Conservation (phyloP, 2,113 vertebrate species). For the Ciconia boyciana region DNA sequence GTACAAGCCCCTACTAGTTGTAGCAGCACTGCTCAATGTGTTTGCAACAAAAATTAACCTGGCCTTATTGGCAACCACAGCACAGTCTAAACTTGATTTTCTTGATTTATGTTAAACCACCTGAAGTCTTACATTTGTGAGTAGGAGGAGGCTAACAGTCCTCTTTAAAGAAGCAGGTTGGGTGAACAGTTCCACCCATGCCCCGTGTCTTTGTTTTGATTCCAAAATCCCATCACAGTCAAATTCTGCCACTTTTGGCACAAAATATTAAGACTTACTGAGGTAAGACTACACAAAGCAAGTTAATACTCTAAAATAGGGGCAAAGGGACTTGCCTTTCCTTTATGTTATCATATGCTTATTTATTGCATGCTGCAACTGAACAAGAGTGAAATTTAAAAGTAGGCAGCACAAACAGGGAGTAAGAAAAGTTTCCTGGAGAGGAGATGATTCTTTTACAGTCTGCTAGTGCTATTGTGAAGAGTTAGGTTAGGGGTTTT, state of each 20-base stretch:
- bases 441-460: background rate
- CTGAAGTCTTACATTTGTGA: background rate
- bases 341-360: background rate
- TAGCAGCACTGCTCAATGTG: background rate
- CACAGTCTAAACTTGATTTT: background rate
- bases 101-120: background rate
- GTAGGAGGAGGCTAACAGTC: background rate
- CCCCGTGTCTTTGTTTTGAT: background rate
- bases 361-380: background rate
- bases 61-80: background rate
- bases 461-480: background rate
- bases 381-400: background rate
- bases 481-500: background rate
- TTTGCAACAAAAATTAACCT: background rate
- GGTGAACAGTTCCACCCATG: background rate
- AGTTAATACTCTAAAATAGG: background rate
- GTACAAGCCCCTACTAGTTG: background rate
- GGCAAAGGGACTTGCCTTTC: background rate
- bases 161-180: background rate
- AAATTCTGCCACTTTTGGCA: background rate
- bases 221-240: background rate
- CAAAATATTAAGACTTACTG: background rate
- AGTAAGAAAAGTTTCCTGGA: background rate
- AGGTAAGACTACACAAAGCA: background rate
- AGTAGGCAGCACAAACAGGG: background rate